A percentile compares a stretch with the other conserved stretches of the same genome.
Evolutionary conservation across 2,113 vertebrate genomes (phyloP).

Genomic region (Gambusia holbrooki): DNA sequence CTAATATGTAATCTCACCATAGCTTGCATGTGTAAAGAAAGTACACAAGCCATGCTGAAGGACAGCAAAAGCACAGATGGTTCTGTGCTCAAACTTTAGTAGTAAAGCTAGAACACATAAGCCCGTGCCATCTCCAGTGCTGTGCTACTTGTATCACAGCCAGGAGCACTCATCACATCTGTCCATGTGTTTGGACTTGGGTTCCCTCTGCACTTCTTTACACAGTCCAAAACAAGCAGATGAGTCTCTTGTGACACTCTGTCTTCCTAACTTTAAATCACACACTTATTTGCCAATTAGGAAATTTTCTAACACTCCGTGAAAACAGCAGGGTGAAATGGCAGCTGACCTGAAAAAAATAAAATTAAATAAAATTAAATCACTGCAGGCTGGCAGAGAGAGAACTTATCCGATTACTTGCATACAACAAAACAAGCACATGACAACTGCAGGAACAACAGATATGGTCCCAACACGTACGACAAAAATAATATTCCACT

Average conservation of each 20-base stretch:
- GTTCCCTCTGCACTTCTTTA: constrained; percentile 26
- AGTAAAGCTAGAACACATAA: constrained; percentile 40
- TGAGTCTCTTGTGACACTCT: constrained; percentile 37
- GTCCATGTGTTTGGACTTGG: constrained; percentile 33
- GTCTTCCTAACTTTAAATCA: constrained; percentile 43
- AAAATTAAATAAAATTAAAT: constrained; percentile 31
- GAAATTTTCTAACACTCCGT: constrained; percentile 45
- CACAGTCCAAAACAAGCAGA: constrained; percentile 65
- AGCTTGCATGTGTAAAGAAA: constrained; percentile 2
- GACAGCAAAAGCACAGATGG: constrained; percentile 2
- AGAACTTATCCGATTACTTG: constrained; percentile 57
- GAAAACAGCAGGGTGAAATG: constrained; percentile 47
- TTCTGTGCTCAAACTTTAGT: constrained; percentile 9
- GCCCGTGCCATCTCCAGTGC: constrained; percentile 24
- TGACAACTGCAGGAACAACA: constrained; percentile 38
- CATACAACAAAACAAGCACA: constrained; percentile 50
- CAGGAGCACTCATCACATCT: constrained; percentile 70
- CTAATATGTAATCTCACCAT: not conserved
- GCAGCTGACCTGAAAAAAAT: constrained; percentile 64
- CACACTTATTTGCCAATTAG: constrained; percentile 56
- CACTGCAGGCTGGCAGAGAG: constrained; percentile 42
- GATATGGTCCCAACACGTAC: constrained; percentile 47
- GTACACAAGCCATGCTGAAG: not conserved
- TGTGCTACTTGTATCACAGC: constrained; percentile 52
- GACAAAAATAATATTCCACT: constrained; percentile 61